phyloP scores from a whole-genome alignment of 1,140 invertebrate species.

The Zaprionus camerounensis region DNA sequence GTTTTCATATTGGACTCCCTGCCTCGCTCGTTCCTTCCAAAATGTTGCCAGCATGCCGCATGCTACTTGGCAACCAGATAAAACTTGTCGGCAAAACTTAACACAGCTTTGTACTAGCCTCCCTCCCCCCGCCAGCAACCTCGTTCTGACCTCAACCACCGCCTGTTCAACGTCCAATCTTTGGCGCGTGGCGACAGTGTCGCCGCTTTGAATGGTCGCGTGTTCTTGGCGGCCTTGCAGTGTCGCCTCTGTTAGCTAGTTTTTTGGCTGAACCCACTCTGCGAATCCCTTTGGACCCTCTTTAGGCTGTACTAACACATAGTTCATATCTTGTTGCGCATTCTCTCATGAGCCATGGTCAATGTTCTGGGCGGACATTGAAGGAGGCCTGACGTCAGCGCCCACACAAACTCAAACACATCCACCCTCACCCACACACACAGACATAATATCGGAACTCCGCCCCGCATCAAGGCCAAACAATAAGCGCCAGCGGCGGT shows the following conservation, averaged over 20 bases:
- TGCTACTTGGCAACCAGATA: constrained; percentile 40
- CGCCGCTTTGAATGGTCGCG: constrained; percentile 66
- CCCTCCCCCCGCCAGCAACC: neutral
- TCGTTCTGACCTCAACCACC: neutral
- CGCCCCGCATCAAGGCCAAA: constrained; percentile 66
- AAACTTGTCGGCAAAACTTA: constrained; percentile 67
- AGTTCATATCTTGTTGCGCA: constrained; percentile 73
- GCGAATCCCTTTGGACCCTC: neutral
- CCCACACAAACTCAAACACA: neutral
- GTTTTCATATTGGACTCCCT: too few species aligned
- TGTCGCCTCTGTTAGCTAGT: constrained; percentile 13
- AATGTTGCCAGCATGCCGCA: constrained; percentile 36
- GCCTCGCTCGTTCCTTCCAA: neutral
- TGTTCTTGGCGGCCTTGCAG: constrained; percentile 54
- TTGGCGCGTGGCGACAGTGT: constrained; percentile 69
- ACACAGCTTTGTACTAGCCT: constrained; percentile 29
- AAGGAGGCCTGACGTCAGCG: constrained; percentile 62
- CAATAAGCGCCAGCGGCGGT: constrained; percentile 55
- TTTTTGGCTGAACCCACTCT: neutral
- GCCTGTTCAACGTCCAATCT: constrained; percentile 36
- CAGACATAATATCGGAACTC: constrained; percentile 27
- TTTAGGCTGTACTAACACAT: constrained; percentile 13
- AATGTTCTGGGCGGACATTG: constrained; percentile 49
- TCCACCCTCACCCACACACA: neutral
- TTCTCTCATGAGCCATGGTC: constrained; percentile 68